Percentiles rank a stretch among this genome's conserved stretches.
These are phyloP conservation scores for Chelon auratus DNA, from an alignment of 2,797 vertebrate genomes.

Conservation along the genomic window DNA sequence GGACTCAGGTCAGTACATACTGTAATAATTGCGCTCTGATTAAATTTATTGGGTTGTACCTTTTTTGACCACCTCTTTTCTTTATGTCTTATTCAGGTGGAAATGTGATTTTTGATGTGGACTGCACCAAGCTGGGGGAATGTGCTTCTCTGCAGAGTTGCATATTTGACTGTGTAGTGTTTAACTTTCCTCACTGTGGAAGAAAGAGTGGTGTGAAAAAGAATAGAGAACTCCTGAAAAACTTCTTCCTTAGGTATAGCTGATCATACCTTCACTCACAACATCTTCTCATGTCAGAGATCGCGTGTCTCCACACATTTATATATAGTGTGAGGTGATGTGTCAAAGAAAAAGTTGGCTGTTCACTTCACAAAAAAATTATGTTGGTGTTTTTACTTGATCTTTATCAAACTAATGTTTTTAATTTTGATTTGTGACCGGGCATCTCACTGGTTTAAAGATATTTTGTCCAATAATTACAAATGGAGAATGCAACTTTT, in stretches of 20 bases:
- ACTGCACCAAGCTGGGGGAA: slow-evolving; percentile 88
- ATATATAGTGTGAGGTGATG: background rate
- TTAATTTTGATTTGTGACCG: background rate
- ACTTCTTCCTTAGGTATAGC: slow-evolving; percentile 91
- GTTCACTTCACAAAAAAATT: background rate
- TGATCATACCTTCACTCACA: background rate
- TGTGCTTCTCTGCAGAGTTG: slow-evolving; percentile 74
- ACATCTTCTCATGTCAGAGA: background rate
- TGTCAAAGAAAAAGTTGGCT: background rate
- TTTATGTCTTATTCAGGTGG: slow-evolving; percentile 80
- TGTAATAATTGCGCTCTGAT: background rate
- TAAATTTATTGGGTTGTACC: background rate
- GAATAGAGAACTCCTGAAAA: slow-evolving; percentile 91
- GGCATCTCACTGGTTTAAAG: background rate
- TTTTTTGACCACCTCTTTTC: background rate
- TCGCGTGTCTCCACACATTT: background rate
- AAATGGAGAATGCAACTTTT: background rate
- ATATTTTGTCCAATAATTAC: background rate
- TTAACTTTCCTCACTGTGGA: slow-evolving; percentile 98
- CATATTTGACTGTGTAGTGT: slow-evolving; percentile 89
- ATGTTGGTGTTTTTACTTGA: background rate
- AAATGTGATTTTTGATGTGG: slow-evolving; percentile 89
- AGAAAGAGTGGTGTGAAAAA: slow-evolving; percentile 94
- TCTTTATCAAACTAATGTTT: background rate
- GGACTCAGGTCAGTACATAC: slow-evolving; percentile 80